phyloP scores from a whole-genome alignment of 2,797 vertebrate genomes.

The Coregonus suidteri region DNA sequence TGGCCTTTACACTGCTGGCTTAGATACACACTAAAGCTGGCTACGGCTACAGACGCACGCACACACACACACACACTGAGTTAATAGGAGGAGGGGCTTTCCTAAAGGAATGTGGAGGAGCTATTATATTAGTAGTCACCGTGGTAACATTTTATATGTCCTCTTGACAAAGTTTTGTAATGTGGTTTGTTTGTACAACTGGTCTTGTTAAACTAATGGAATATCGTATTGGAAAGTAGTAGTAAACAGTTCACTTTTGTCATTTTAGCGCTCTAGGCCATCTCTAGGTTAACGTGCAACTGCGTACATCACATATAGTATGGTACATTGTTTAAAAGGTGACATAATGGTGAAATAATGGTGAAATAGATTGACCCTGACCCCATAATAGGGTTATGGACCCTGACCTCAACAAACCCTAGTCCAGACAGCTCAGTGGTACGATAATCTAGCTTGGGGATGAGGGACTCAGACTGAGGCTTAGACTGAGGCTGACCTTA shows the following conservation, averaged over 20 bases:
- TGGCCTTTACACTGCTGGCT: constrained; percentile 50
- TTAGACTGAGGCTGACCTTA: not conserved
- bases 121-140: not conserved
- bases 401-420: too few relatives aligned
- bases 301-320: not conserved
- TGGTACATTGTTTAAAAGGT: not conserved
- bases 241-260: too few relatives aligned
- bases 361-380: not conserved
- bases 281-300: not conserved
- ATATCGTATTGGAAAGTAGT: too few relatives aligned
- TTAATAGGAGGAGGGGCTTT: not conserved
- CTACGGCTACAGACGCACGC: not conserved
- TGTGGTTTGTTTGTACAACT: not conserved
- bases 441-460: not conserved
- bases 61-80: not conserved
- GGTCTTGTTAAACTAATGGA: not conserved
- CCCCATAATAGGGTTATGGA: too few relatives aligned
- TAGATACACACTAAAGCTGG: not conserved
- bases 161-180: not conserved
- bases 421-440: too few relatives aligned
- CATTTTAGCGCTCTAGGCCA: too few relatives aligned
- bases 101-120: not conserved
- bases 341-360: not conserved
- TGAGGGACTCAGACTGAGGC: not conserved
- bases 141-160: not conserved